phyloP scores from a whole-genome alignment of 2,888 invertebrate genomes.

The Melinaea menophilus region DNA sequence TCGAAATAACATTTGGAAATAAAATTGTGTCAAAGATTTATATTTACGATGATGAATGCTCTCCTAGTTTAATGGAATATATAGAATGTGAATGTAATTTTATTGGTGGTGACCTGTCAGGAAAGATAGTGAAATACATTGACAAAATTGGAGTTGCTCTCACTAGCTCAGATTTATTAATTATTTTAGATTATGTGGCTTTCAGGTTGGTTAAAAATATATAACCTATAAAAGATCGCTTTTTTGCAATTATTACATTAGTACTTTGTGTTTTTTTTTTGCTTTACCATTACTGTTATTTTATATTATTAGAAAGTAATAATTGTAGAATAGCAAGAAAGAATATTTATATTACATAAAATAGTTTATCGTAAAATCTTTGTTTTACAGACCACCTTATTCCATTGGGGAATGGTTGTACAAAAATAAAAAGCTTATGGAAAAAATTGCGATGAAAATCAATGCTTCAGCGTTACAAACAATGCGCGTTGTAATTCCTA shows the following conservation, averaged over 20 bases:
- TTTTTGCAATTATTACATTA: too few relatives aligned
- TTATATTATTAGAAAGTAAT: too few relatives aligned
- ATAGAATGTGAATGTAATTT: constrained; percentile 60
- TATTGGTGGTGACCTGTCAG: constrained; percentile 44
- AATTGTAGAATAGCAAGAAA: too few relatives aligned
- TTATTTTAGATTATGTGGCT: constrained; percentile 69
- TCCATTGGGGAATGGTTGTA: constrained; percentile 62
- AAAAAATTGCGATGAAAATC: constrained; percentile 65
- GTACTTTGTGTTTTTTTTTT: too few relatives aligned
- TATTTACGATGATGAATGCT: constrained; percentile 51
- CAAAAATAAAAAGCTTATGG: constrained; percentile 55
- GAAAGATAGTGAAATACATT: constrained; percentile 58
- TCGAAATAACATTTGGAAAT: constrained; percentile 44
- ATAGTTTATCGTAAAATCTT: neutral
- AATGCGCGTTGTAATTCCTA: constrained; percentile 74
- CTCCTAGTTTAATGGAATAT: constrained; percentile 47
- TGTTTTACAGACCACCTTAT: constrained; percentile 44
- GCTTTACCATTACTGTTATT: too few relatives aligned
- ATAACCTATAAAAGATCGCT: neutral
- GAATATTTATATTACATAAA: too few relatives aligned
- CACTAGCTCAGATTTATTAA: constrained; percentile 69
- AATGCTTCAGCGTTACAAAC: constrained; percentile 67
- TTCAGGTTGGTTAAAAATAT: constrained; percentile 47
- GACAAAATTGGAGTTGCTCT: constrained; percentile 67
- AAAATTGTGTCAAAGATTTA: constrained; percentile 55